These are phyloP conservation scores for Sarcophaga variegata DNA, from an alignment of 2,888 invertebrate species.

Conservation along the genomic window DNA sequence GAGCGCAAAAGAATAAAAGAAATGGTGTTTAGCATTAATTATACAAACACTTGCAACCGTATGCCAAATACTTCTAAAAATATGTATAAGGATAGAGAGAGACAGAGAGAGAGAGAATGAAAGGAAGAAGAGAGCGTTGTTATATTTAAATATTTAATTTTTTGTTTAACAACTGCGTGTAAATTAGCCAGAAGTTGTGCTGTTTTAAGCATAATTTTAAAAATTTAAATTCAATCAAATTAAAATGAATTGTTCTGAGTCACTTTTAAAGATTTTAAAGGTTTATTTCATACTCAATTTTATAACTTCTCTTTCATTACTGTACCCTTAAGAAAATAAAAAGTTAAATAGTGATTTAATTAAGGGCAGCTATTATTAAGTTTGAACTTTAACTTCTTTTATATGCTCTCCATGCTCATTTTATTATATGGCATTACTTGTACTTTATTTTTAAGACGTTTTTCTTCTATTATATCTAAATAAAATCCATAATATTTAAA, in stretches of 20 bases:
- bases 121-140: not conserved
- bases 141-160: too few species aligned
- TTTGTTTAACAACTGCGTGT: too few species aligned
- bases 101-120: not conserved
- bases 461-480: not conserved
- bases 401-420: not conserved
- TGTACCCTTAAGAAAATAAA: too few species aligned
- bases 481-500: not conserved
- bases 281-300: too few species aligned
- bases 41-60: not conserved
- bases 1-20: not conserved
- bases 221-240: too few species aligned
- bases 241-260: too few species aligned
- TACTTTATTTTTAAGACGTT: not conserved
- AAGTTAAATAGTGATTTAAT: too few species aligned
- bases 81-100: not conserved
- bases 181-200: too few species aligned
- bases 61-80: not conserved
- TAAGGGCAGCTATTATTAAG: not conserved
- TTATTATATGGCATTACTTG: not conserved
- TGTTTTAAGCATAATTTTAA: too few species aligned
- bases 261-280: too few species aligned
- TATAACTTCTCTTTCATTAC: too few species aligned
- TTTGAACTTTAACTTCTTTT: not conserved
- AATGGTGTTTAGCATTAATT: conserved; percentile 1